Evolutionary conservation across 2,888 invertebrate genomes (phyloP), one percentile per base, ranked within the genome.

Genomic region (Aphelenchoides bicaudatus): DNA sequence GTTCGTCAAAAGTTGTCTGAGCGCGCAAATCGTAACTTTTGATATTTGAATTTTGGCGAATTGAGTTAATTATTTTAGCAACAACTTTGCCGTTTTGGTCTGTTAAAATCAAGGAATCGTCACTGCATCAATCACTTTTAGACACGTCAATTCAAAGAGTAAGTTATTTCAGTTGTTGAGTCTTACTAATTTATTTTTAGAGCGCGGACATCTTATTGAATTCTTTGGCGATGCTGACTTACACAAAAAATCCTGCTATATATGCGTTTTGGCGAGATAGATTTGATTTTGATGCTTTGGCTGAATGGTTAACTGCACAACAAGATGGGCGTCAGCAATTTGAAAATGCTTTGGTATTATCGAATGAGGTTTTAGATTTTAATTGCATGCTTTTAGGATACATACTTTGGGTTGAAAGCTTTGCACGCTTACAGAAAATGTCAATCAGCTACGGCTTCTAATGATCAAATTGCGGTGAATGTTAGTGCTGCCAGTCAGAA

Each of bases 241-340:
- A 62, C 50, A 68, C 53, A 28, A 39, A 49, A 3, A 65, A 70
- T 8, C 56, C 52, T n/a, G 21, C 34, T 4, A 48, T 65, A 28
- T 66, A 66, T 29, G 34, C 39, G 5, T 56, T 48, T 31, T 66
- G 65, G 59, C 52, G 49, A 30, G 49, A 46, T 8, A 39, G 53
- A 27, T 61, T 74, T 39, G 68, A 77, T 50, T 71, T 75, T 58
- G 74, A 74, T n/a, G 51, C 65, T 0, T 60, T 77, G 8, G 71
- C 72, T 25, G 72, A 73, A 57, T 77, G 77, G 77, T 62, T 77
- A 43, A 67, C 65, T 25, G 73, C 76, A 31, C 72, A 76, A 53
- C 69, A 74, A 54, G 52, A 58, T 5, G 60, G 58, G 16, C 66
- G 68, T 56, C 68, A 67, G 23, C 58, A 63, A 5, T 76, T 63